Percentiles rank a stretch among this genome's conserved stretches.
Conservation (phyloP, 2,888 invertebrate species). For the Drosophila fulvimacula region DNA sequence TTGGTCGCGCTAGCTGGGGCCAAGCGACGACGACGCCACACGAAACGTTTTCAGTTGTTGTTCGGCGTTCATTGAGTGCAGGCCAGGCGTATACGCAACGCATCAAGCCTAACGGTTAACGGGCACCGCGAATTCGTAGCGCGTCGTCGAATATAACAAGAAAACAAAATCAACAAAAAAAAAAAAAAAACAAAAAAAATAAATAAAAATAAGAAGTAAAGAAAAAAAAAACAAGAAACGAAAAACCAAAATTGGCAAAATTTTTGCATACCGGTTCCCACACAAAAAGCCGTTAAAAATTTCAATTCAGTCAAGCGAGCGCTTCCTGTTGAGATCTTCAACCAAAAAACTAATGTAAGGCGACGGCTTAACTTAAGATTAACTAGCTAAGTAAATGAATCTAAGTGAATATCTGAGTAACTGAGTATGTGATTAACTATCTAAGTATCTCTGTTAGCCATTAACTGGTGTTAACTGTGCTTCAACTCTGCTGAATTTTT, state of each 20-base stretch:
- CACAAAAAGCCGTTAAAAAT: constrained; percentile 40
- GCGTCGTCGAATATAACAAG: constrained; percentile 22
- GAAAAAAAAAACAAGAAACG: constrained; percentile 4
- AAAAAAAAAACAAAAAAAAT: constrained; percentile 3
- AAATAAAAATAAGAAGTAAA: background rate
- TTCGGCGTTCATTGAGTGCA: constrained; percentile 73
- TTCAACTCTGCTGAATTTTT: background rate
- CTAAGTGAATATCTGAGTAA: constrained; percentile 1
- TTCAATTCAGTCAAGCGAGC: constrained; percentile 11
- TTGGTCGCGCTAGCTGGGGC: constrained; percentile 15
- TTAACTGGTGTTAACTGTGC: constrained; percentile 6
- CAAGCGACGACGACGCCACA: constrained; percentile 17
- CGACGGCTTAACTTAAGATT: background rate
- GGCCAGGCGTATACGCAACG: constrained; percentile 65
- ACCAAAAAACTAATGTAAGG: constrained; percentile 16
- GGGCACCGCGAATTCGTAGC: constrained; percentile 28
- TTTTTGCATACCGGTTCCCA: constrained; percentile 52
- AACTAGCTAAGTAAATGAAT: constrained; percentile 14
- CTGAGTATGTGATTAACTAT: background rate
- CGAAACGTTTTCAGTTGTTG: constrained; percentile 63
- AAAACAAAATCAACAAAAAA: constrained; percentile 8
- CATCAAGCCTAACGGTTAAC: constrained; percentile 39
- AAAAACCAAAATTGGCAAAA: constrained; percentile 28
- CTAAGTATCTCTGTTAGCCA: background rate
- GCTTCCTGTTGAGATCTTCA: constrained; percentile 20